Evolutionary conservation across 2,888 invertebrate species (phyloP), one percentile per base, ranked within the genome.

Genomic region (Philopedon plagiatum): DNA sequence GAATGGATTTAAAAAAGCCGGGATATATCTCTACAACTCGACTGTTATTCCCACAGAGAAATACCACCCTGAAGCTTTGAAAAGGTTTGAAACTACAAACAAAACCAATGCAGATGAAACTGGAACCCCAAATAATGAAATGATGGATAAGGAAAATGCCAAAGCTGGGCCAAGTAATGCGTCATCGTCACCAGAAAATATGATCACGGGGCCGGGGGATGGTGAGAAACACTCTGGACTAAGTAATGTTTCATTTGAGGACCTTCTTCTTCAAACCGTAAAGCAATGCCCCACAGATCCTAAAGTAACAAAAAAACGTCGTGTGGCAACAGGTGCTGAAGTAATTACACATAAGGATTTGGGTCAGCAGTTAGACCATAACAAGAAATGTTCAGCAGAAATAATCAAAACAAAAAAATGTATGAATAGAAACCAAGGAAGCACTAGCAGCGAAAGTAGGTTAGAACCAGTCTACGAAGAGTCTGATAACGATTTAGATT

Each of bases 401-500:
- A 13, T 41, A 15, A 7, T 15, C 41, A n/a, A 34, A 34, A 34
- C n/a, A n/a, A 34, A 34, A 34, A n/a, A n/a, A 34, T n/a, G 34
- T 4, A 11, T 34, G 11, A 34, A 34, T 34, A 34, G 61, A 26
- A 68, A 29, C 11, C 19, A 7, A 44, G 44, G 23, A 26, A 67
- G 67, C 44, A 67, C 23, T 67, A 67, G 67, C 46, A 67, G 46
- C 60, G 49, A 67, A 67, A 58, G 60, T 34, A 67, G 67, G 39
- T 18, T 62, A 41, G 32, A 37, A 7, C 21, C 61, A 44, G 60
- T 67, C 11, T 19, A 19, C 11, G 23, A 19, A 51, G 51, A 51
- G 11, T 5, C 41, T 15, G 41, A 39, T 39, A 9, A 39, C 41
- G 51, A 51, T 51, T 51, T 26, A 51, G 56, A 65, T 65, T 65